Conservation (phyloP, 2,888 invertebrate species). For the Coecobrya sp. region DNA sequence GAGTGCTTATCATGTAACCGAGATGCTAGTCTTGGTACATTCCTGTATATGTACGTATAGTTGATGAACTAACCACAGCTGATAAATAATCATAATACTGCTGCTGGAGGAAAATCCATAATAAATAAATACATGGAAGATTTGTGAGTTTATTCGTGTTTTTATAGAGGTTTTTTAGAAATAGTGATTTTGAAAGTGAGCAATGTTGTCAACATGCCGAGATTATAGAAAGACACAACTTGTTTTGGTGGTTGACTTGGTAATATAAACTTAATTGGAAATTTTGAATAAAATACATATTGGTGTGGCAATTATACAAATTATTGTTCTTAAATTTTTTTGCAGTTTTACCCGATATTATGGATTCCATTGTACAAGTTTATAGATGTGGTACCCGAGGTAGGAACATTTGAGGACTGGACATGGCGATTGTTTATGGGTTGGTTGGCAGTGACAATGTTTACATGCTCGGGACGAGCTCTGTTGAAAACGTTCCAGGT, state of each 20-base stretch:
- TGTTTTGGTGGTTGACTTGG: neutral
- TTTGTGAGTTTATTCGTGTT: too few relatives aligned
- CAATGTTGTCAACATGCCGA: slow-evolving; percentile 8
- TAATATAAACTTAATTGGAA: neutral
- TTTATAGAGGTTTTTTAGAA: too few relatives aligned
- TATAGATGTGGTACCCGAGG: neutral
- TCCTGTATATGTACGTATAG: too few relatives aligned
- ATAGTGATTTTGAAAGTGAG: neutral
- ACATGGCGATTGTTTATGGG: slow-evolving; percentile 35
- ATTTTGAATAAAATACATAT: neutral
- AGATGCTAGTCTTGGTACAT: too few relatives aligned
- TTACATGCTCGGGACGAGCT: neutral
- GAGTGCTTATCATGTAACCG: too few relatives aligned
- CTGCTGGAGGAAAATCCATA: too few relatives aligned
- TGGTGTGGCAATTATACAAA: neutral
- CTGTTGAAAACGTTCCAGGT: neutral
- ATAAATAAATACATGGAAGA: too few relatives aligned
- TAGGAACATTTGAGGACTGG: neutral
- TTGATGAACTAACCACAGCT: too few relatives aligned
- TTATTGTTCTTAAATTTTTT: too few relatives aligned
- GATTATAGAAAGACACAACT: neutral
- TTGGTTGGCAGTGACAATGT: neutral
- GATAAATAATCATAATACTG: too few relatives aligned
- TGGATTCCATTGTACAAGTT: neutral
- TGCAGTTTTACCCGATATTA: neutral